A percentile compares a stretch with the other conserved stretches of the same genome.
phyloP scores from a whole-genome alignment of 2,113 vertebrate genomes.

The Syrmaticus mikado region DNA sequence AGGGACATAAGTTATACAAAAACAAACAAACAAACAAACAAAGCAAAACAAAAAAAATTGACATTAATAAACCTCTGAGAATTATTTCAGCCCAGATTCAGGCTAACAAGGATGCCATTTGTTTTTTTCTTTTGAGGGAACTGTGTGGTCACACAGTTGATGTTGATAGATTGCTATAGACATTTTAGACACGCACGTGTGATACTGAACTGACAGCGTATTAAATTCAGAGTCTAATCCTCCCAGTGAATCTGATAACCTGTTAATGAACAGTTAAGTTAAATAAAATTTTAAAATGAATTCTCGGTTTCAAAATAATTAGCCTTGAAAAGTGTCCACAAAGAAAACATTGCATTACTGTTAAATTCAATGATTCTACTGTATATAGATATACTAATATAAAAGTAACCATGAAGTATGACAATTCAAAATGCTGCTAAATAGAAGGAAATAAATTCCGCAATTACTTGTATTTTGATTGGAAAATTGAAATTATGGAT shows the following conservation, averaged over 20 bases:
- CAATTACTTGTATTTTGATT: background rate
- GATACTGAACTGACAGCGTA: background rate
- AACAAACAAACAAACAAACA: background rate
- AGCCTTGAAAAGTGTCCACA: background rate
- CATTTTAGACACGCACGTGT: background rate
- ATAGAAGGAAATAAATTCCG: background rate
- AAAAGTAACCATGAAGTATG: background rate
- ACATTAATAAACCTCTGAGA: background rate
- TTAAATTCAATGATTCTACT: background rate
- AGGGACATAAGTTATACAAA: background rate
- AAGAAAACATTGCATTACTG: background rate
- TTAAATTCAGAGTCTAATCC: background rate
- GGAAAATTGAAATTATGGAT: background rate
- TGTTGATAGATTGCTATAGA: background rate
- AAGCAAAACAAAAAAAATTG: background rate
- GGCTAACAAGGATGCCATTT: background rate
- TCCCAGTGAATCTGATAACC: background rate
- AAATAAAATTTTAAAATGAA: background rate
- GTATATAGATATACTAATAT: background rate
- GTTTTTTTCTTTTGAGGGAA: background rate
- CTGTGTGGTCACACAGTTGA: background rate
- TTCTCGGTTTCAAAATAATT: background rate
- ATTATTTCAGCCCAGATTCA: background rate
- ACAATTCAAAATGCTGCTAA: background rate
- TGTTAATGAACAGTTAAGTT: background rate